phyloP scores from a whole-genome alignment of 1,140 invertebrate genomes.

The Brachionus plicatilis region DNA sequence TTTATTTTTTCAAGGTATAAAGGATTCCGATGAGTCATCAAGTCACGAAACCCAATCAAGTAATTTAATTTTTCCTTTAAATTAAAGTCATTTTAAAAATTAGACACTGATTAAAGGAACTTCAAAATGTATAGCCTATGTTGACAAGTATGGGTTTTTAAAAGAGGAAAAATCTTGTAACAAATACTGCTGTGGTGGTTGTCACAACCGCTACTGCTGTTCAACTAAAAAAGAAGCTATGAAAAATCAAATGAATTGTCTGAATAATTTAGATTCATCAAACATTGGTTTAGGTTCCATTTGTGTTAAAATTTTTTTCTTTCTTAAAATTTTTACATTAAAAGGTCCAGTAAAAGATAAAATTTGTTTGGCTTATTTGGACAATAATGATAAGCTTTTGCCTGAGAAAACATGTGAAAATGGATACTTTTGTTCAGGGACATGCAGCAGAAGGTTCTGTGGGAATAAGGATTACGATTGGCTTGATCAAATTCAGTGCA shows the following conservation, averaged over 20 bases:
- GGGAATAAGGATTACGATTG: background rate
- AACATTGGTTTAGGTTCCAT: background rate
- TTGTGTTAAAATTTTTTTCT: background rate
- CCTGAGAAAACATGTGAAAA: background rate
- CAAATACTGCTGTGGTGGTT: background rate
- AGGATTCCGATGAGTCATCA: background rate
- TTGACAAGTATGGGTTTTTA: background rate
- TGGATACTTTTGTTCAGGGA: background rate
- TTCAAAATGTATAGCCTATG: background rate
- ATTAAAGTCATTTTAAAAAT: background rate
- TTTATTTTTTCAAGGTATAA: background rate
- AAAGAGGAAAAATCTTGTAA: background rate
- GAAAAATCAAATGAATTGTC: background rate
- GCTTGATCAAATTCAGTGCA: background rate
- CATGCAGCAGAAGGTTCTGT: constrained; percentile 1
- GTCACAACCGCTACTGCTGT: background rate
- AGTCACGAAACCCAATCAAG: background rate
- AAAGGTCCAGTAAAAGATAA: background rate
- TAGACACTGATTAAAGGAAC: background rate
- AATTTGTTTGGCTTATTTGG: background rate
- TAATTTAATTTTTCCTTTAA: background rate
- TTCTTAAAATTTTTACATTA: background rate
- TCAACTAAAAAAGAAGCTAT: background rate
- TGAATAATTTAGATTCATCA: background rate
- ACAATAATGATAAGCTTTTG: background rate